Conservation (phyloP, 2,113 vertebrate species). For the Lepisosteus osseus region DNA sequence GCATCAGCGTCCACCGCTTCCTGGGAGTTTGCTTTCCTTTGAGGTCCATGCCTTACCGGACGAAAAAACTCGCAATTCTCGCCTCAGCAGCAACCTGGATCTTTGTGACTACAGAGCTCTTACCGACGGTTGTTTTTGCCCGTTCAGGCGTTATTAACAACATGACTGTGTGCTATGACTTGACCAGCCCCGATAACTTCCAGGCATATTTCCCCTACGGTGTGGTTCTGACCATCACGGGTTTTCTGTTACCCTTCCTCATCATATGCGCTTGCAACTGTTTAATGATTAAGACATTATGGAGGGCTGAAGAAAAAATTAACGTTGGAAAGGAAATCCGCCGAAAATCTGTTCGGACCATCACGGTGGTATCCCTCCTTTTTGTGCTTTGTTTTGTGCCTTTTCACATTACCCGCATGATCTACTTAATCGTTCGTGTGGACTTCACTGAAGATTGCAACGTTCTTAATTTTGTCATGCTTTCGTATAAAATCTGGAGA, state of each 20-base stretch:
- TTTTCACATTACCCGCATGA: constrained; percentile 40
- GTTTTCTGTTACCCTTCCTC: constrained; percentile 50
- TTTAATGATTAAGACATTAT: constrained; percentile 44
- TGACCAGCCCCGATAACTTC: constrained; percentile 31
- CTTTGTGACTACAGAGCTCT: constrained; percentile 37
- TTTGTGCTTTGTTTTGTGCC: constrained; percentile 54
- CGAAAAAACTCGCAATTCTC: constrained; percentile 22
- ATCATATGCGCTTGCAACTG: constrained; percentile 43
- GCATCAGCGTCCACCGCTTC: constrained; percentile 56
- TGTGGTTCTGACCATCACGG: constrained; percentile 31
- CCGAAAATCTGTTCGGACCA: constrained; percentile 45
- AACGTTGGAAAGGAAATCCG: not conserved
- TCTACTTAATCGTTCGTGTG: constrained; percentile 38
- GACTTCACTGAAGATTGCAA: constrained; percentile 35
- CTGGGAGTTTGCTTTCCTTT: constrained; percentile 52
- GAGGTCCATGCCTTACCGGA: constrained; percentile 31
- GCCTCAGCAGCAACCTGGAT: constrained; percentile 32
- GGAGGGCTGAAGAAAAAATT: not conserved
- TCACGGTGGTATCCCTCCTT: constrained; percentile 36
- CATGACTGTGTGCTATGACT: constrained; percentile 47
- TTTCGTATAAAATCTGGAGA: constrained; percentile 49
- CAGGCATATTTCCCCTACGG: constrained; percentile 41
- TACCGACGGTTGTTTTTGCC: constrained; percentile 47
- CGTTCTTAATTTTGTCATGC: constrained; percentile 28
- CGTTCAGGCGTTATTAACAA: constrained; percentile 33